These are phyloP conservation scores for Callosobruchus maculatus DNA, from an alignment of 2,888 invertebrate genomes.

Conservation along the genomic window DNA sequence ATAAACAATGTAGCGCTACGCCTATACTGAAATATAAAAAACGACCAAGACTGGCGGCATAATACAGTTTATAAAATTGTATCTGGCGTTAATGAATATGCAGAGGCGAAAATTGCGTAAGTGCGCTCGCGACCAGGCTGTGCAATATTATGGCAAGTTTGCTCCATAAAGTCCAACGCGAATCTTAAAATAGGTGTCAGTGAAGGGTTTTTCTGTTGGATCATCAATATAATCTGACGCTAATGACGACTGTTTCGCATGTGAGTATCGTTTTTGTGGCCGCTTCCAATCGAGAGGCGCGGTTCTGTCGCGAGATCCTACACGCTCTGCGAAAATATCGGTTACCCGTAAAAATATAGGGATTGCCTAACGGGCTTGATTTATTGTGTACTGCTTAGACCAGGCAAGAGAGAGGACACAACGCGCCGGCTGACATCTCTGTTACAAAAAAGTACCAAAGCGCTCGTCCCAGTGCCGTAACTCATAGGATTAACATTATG, in stretches of 20 bases:
- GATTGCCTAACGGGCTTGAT: too few relatives aligned
- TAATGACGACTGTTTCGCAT: constrained; percentile 5
- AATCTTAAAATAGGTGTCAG: constrained; percentile 11
- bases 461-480: too few relatives aligned
- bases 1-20: background rate
- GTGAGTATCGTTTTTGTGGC: constrained; percentile 1
- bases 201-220: constrained; percentile 10
- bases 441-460: too few relatives aligned
- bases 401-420: too few relatives aligned
- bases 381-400: too few relatives aligned
- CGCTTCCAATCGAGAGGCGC: background rate
- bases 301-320: background rate
- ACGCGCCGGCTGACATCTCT: too few relatives aligned
- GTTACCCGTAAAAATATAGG: too few relatives aligned
- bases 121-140: background rate
- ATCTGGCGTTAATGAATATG: background rate
- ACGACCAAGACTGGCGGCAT: background rate
- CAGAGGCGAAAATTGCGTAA: background rate
- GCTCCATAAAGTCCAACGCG: background rate
- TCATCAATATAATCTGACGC: constrained; percentile 9
- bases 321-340: too few relatives aligned
- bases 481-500: too few relatives aligned
- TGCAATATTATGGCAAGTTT: background rate
- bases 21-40: background rate
- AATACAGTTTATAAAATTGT: background rate